These are phyloP conservation scores for Apodemus sylvaticus DNA, from an alignment of 2,113 vertebrate species.

Conservation along the genomic window DNA sequence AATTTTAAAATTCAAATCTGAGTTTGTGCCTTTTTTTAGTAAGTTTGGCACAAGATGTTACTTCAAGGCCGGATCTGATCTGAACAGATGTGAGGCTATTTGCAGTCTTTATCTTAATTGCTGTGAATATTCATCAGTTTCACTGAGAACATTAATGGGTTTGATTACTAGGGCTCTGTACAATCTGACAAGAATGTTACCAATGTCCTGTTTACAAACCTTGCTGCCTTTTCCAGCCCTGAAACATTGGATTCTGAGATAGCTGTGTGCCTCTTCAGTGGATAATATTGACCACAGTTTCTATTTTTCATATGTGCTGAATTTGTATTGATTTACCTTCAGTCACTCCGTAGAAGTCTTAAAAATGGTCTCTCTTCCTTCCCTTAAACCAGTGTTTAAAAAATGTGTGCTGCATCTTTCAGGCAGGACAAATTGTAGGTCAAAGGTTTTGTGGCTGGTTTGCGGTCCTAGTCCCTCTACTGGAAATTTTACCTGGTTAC, in stretches of 20 bases:
- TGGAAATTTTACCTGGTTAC: not conserved
- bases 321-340: not conserved
- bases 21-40: not conserved
- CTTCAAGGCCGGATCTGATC: conserved; percentile 57
- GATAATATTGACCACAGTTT: not conserved
- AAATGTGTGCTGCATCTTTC: not conserved
- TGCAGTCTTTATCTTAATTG: conserved; percentile 62
- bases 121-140: conserved; percentile 64
- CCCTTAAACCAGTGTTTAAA: not conserved
- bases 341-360: not conserved
- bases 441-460: not conserved
- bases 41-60: conserved; percentile 12
- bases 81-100: conserved; percentile 58
- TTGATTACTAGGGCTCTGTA: not conserved
- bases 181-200: not conserved
- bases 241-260: not conserved
- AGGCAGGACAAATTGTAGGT: not conserved
- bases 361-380: not conserved
- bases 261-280: not conserved
- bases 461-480: not conserved
- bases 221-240: not conserved
- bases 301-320: not conserved
- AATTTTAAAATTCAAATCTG: not conserved
- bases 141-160: conserved; percentile 52
- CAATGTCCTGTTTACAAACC: not conserved